These are phyloP conservation scores for Gorilla gorilla DNA, from an alignment of 2,113 vertebrate species.

Conservation along the genomic window DNA sequence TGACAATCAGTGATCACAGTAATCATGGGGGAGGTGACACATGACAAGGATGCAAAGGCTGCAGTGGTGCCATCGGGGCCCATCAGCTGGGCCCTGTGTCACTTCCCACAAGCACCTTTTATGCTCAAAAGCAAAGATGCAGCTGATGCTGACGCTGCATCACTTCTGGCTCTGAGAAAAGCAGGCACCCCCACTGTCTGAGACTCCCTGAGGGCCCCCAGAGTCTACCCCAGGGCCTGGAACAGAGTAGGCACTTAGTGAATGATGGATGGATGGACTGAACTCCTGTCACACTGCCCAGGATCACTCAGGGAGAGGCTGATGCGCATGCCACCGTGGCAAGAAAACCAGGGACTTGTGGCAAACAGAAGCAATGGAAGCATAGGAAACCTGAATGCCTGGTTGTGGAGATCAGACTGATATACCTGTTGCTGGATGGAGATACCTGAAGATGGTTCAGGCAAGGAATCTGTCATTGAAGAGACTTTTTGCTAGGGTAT, in stretches of 20 bases:
- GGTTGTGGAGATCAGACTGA: neutral
- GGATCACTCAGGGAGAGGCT: neutral
- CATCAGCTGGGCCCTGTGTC: neutral
- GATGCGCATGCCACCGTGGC: neutral
- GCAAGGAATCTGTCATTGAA: neutral
- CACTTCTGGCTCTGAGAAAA: neutral
- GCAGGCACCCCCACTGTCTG: neutral
- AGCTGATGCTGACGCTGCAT: too few species aligned
- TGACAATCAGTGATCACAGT: constrained; percentile 19
- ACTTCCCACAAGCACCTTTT: neutral
- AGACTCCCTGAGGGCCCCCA: neutral
- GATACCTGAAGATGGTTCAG: neutral
- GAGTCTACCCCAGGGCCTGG: neutral
- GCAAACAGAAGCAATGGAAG: neutral
- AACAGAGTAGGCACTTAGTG: neutral
- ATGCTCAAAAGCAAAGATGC: neutral
- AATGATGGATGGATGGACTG: neutral
- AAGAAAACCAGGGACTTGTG: neutral
- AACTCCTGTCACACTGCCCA: neutral
- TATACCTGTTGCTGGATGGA: neutral
- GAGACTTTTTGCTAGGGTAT: neutral
- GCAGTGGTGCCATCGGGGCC: neutral
- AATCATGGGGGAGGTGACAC: neutral
- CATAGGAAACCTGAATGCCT: neutral
- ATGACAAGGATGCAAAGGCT: neutral